Evolutionary conservation across 1,140 invertebrate species (phyloP).

Genomic region (Homalodisca vitripennis): DNA sequence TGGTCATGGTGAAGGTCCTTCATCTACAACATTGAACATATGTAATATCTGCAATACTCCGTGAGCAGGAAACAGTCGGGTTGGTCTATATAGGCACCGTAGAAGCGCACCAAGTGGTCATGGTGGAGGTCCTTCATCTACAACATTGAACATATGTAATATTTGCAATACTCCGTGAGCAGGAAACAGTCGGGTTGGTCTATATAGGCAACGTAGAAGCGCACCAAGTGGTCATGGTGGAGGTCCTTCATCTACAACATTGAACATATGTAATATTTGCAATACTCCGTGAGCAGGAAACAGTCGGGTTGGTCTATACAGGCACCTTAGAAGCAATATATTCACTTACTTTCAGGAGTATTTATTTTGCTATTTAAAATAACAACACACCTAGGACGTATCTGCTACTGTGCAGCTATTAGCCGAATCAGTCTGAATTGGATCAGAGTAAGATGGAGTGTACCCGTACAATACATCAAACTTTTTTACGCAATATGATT

Average conservation of each 20-base stretch:
- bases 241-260: slow-evolving; percentile 83
- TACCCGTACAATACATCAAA: too few relatives aligned
- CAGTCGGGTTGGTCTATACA: slow-evolving; percentile 84
- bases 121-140: slow-evolving; percentile 95
- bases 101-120: slow-evolving; percentile 92
- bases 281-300: slow-evolving; percentile 92
- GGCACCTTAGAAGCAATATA: slow-evolving; percentile 86
- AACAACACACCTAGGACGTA: too few relatives aligned
- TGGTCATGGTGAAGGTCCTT: slow-evolving; percentile 96
- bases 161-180: slow-evolving; percentile 88
- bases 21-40: slow-evolving; percentile 58
- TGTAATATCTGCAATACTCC: slow-evolving; percentile 93
- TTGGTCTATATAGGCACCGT: slow-evolving; percentile 89
- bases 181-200: slow-evolving; percentile 85
- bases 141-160: slow-evolving; percentile 12
- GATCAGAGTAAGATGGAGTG: too few relatives aligned
- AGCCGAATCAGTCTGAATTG: too few relatives aligned
- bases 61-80: slow-evolving; percentile 84
- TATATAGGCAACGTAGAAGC: slow-evolving; percentile 92
- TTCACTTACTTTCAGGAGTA: not conserved
- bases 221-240: slow-evolving; percentile 91
- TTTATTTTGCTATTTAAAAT: too few relatives aligned
- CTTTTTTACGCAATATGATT: too few relatives aligned
- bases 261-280: slow-evolving; percentile 56
- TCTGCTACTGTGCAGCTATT: too few relatives aligned